Evolutionary conservation across 2,113 vertebrate genomes (phyloP), one percentile per base, ranked within the genome.

Genomic region (Coturnix japonica): DNA sequence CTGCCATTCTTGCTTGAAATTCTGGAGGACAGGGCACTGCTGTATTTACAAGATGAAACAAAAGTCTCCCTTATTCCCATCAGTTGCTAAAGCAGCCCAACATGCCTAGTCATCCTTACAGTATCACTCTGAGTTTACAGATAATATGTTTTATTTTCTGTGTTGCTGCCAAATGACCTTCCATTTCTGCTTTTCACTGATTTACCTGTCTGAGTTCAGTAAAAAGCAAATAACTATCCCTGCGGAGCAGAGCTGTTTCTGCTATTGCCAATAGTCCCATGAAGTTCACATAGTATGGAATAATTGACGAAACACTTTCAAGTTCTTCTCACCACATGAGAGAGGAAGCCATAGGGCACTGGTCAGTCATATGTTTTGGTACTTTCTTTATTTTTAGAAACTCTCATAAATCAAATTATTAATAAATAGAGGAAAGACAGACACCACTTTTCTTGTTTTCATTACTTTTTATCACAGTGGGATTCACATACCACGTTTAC

Each of bases 371-470:
- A 79, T 47, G n/a, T 77, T 91, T 90, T 71, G 73, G 20, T 81
- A 43, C 18, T 90, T 89, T 6, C 35, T 46, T 87, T 95, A 89
- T 90, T 96, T 96, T 95, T 89, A 87, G 81, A 78, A 87, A 44
- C 16, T 25, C 9, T 9, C 35, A 41, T 64, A 82, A 94, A 67
- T 86, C 56, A 66, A 74, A 72, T 78, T 86, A 60, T 76, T 69
- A 71, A 71, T n/a, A 59, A 47, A 74, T 10, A 73, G 54, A 79
- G 22, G 47, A 35, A 93, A 85, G 49, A 65, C 39, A 74, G 56
- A 60, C 35, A 69, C 13, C 28, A 13, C 2, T 35, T 31, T 1
- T 6, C 17, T 43, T 47, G 33, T 80, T 35, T 74, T 26, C 8
- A 1, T 41, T 26, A 17, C 30, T 43, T 41, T 64, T 41, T 44